These are phyloP conservation scores for Uromys caudimaculatus DNA, from an alignment of 2,797 vertebrate species.

Conservation along the genomic window DNA sequence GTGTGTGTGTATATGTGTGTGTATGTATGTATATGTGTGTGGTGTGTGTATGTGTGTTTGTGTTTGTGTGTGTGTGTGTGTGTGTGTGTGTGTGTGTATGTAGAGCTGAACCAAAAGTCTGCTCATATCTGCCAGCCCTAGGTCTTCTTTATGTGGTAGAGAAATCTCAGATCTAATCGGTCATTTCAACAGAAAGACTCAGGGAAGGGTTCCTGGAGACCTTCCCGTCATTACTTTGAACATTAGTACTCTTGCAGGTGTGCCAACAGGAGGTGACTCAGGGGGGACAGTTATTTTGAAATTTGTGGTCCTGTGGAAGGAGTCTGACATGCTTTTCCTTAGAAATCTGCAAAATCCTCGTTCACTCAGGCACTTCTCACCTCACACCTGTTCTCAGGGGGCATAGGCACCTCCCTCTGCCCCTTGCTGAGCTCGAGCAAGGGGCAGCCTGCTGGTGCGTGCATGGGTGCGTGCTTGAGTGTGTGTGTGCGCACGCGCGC, in stretches of 20 bases:
- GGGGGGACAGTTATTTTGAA: not conserved
- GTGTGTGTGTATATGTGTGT: no score
- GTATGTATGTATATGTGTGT: no score
- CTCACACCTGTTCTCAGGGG: not conserved
- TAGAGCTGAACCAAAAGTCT: not conserved
- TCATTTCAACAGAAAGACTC: slow-evolving; percentile 64
- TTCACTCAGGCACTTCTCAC: no score
- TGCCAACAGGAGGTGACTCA: not conserved
- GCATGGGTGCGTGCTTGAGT: not conserved
- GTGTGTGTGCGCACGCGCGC: no score
- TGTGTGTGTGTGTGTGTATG: not conserved
- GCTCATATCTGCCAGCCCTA: not conserved
- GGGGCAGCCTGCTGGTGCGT: not conserved
- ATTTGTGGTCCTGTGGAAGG: not conserved
- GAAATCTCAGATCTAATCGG: slow-evolving; percentile 59
- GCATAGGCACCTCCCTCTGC: not conserved
- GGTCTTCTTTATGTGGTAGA: slow-evolving; percentile 35
- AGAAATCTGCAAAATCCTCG: not conserved
- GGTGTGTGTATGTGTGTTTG: no score
- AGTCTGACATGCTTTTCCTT: fast-evolving
- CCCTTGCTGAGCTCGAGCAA: not conserved
- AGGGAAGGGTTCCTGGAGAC: slow-evolving; percentile 9
- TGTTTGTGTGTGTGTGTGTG: no score
- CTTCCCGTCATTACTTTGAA: slow-evolving; percentile 44
- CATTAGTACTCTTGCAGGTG: not conserved